Percentiles rank a stretch among this genome's conserved stretches.
These are phyloP conservation scores for Drosophila tripunctata DNA, from an alignment of 2,888 invertebrate species.

Conservation along the genomic window DNA sequence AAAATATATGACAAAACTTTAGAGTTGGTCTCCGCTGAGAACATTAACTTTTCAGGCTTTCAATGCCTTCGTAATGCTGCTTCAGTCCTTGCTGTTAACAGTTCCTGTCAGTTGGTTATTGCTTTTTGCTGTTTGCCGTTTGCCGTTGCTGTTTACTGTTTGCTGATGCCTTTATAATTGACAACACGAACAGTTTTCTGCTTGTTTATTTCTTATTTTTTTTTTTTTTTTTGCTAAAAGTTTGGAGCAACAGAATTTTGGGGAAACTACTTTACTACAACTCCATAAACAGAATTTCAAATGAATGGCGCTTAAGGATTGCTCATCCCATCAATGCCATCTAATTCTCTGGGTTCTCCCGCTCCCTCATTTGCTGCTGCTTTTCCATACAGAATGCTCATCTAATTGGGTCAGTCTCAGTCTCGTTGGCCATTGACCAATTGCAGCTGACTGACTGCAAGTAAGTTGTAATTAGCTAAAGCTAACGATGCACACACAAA, in stretches of 20 bases:
- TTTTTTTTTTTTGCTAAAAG: constrained; percentile 9
- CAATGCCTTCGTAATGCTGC: constrained; percentile 23
- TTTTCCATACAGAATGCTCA: constrained; percentile 22
- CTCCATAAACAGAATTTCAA: constrained; percentile 63
- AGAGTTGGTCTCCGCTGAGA: constrained; percentile 28
- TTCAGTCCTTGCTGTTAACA: neutral
- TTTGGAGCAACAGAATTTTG: constrained; percentile 26
- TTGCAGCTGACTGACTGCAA: constrained; percentile 38
- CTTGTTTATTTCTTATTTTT: constrained; percentile 3
- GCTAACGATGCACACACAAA: constrained; percentile 45
- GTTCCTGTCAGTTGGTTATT: too few relatives aligned
- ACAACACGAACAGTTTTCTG: constrained; percentile 17
- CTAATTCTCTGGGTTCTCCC: constrained; percentile 6
- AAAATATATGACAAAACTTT: constrained; percentile 54
- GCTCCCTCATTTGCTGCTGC: constrained; percentile 1
- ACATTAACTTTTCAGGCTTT: constrained; percentile 40
- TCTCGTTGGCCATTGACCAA: constrained; percentile 75
- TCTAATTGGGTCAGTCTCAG: constrained; percentile 63
- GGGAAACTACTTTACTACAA: constrained; percentile 38
- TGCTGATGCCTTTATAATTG: constrained; percentile 32
- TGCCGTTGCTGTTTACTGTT: neutral
- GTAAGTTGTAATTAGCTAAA: constrained; percentile 65
- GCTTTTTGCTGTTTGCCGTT: neutral
- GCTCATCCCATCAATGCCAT: constrained; percentile 9
- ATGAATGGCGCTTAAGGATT: constrained; percentile 45